Evolutionary conservation across 30 jellyfish, hydroid and myxozoan species (phyloP), one percentile per base, ranked within the genome.

Genomic region (Turritopsis rubra): DNA sequence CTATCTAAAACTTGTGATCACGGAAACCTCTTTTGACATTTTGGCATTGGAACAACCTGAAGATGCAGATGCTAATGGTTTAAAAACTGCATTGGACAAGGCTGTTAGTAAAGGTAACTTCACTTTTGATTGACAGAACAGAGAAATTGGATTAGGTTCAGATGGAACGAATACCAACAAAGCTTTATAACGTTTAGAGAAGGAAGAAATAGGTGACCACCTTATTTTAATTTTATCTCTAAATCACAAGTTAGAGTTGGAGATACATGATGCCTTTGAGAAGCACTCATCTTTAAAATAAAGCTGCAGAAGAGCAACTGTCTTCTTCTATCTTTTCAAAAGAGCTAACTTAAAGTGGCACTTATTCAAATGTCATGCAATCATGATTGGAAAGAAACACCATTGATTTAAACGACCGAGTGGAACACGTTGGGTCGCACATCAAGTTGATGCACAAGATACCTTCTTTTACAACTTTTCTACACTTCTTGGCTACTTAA

Each of bases 131-230:
- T 17, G 76, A 7, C 17, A 17, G 7, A 17, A 66, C 7, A 7
- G 76, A 3, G 76, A 66, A 26, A 66, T 7, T 26, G 76, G 76
- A 17, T 17, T 66, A 3, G 29, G 76, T 66, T 66, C 76, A 3
- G 76, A 66, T 66, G 76, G 76, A 66, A 66, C 76, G 76, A 66
- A 66, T 17, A 66, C 76, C 8, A 66, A 66, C 76, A 66, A 66
- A 66, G 76, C 76, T 66, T 5, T 74, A 73, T 66, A 21, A 9
- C 7, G 53, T 3, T 13, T 53, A 7, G 70, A 20, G 16, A 81
- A 81, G 29, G 70, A 54, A 19, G 88, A 81, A 1, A 17, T 81
- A 5, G 88, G 88, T 1, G 85, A 81, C 8, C 88, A 81, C 22
- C 25, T 20, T 1, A 1, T 7, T 23, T 25, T 21, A 68, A 72